Base-by-base conservation (phyloP, 2,113 vertebrate species). In the Xiphorhynchus elegans region DNA sequence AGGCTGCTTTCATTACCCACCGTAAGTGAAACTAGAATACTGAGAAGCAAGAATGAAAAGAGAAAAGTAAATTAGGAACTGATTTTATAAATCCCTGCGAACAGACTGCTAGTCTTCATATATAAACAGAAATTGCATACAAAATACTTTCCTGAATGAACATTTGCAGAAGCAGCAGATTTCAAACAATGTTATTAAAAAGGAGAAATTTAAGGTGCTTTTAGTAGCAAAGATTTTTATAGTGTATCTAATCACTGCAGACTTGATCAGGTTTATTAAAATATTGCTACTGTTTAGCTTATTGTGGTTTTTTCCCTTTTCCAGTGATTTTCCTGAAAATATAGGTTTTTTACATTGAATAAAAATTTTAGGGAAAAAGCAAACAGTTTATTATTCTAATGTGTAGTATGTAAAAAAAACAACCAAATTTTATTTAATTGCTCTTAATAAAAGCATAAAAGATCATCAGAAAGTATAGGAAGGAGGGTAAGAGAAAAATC, bases 31-130 rank as follows among this genome's bases (percentile, higher is more conserved):
- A 60, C 44, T 39, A 63, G 21, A 94, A 90, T 70, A 68, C 39
- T 49, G 47, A 64, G 60, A 81, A 85, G 44, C 58, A 93, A 88
- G 75, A 88, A 88, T 86, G 91, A 90, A 79, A 96, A 77, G 35
- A 56, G 35, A 88, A 90, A 95, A 88, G 72, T 70, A 91, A 77
- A 90, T 90, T 84, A 80, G 68, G 37, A 59, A 55, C 29, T 55
- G 35, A 74, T 94, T 84, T 90, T 87, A 47, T 66, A 74, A 83
- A 87, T 52, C 63, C 47, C 26, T 62, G 24, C 50, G 37, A 94
- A 46, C 18, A 85, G 10, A 46, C 44, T 87, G 29, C 14, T 91
- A 66, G 39, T 86, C 18, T 44, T 83, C 55, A n/a, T 21, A 82
- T 11, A 62, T 35, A 80, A 93, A 56, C 29, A 77, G 35, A 4